These are phyloP conservation scores for Hylomyscus alleni DNA, from an alignment of 2,797 vertebrate species.

Conservation along the genomic window DNA sequence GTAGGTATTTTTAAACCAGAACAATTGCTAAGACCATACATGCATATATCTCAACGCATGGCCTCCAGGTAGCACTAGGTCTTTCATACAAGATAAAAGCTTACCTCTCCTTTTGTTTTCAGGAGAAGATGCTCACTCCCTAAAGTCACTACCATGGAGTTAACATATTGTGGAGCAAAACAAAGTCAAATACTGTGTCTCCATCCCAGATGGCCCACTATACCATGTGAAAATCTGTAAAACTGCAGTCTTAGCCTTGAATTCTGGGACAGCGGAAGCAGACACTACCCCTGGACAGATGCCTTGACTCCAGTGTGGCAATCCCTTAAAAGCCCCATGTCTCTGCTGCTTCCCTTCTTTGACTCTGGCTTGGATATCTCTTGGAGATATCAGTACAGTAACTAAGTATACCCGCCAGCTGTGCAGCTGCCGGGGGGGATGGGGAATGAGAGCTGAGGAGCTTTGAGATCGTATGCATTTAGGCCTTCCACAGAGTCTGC, in stretches of 20 bases:
- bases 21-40: neutral
- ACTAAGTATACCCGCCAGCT: neutral
- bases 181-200: neutral
- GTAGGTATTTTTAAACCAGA: neutral
- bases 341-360: neutral
- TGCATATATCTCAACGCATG: fast-evolving
- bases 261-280: neutral
- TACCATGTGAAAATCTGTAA: neutral
- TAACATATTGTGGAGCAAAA: neutral
- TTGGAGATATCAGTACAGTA: neutral
- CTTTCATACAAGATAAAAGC: neutral
- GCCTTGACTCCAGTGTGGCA: fast-evolving
- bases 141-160: neutral
- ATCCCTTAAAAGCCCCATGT: neutral
- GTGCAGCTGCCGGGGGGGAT: too few relatives aligned
- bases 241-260: neutral
- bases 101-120: neutral
- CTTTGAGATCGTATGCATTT: fast-evolving
- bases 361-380: neutral
- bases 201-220: neutral
- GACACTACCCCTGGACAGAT: neutral
- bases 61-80: neutral
- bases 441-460: neutral
- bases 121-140: neutral
- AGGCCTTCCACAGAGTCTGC: too few relatives aligned